phyloP scores from a whole-genome alignment of 1,140 invertebrate species.

The Drosophila lacteicornis region DNA sequence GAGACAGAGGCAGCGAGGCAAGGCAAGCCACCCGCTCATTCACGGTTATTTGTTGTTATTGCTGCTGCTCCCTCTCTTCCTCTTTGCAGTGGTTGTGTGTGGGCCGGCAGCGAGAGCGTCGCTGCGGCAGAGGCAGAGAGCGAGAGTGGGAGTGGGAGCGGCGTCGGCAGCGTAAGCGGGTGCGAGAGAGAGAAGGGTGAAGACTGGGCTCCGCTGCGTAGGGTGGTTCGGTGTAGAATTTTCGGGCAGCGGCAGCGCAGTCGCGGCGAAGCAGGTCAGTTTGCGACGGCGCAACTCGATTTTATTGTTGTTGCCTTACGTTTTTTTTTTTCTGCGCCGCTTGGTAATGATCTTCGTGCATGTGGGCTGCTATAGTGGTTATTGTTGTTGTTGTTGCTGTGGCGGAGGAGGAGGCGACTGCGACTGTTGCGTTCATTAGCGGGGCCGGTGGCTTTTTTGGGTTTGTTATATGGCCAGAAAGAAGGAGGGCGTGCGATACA shows the following conservation, averaged over 20 bases:
- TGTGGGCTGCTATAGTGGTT: slow-evolving; percentile 68
- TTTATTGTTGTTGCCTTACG: slow-evolving; percentile 50
- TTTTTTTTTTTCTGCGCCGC: slow-evolving; percentile 46
- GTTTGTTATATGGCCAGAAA: slow-evolving; percentile 58
- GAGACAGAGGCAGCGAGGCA: slow-evolving; percentile 40
- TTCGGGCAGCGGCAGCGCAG: slow-evolving; percentile 59
- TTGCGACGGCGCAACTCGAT: slow-evolving; percentile 77
- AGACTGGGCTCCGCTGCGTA: slow-evolving; percentile 43
- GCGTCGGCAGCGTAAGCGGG: neutral
- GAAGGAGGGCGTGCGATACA: slow-evolving; percentile 76
- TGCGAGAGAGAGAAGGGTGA: slow-evolving; percentile 5
- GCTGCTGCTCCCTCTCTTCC: slow-evolving; percentile 15
- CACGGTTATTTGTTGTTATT: slow-evolving; percentile 57
- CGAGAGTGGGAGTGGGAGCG: slow-evolving; percentile 61
- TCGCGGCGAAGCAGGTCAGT: slow-evolving; percentile 74
- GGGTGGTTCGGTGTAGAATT: slow-evolving; percentile 76
- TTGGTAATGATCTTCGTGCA: slow-evolving; percentile 83
- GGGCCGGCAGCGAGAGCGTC: slow-evolving; percentile 28
- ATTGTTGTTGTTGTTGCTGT: slow-evolving; percentile 26
- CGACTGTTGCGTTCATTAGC: slow-evolving; percentile 81
- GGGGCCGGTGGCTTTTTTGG: slow-evolving; percentile 71
- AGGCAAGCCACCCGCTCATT: slow-evolving; percentile 79
- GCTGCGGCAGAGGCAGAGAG: slow-evolving; percentile 50
- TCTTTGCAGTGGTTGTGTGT: slow-evolving; percentile 47
- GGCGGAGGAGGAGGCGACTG: slow-evolving; percentile 57